Conservation (phyloP, 2,797 vertebrate genomes). For the Xenentodon cancila region DNA sequence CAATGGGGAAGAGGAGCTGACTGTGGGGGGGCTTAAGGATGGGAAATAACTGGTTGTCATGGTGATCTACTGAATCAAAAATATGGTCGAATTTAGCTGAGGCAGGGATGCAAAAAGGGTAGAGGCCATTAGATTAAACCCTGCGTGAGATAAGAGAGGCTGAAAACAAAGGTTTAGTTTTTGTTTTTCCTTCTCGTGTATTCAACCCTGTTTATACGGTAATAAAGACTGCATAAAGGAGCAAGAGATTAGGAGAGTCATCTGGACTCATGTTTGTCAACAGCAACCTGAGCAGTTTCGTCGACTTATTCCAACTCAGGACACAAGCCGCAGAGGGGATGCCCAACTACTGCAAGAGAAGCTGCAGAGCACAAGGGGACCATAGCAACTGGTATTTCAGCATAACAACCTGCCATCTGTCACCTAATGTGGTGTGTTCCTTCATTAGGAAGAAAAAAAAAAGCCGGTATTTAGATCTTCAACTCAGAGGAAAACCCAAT, state of each 20-base stretch:
- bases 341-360: slow-evolving; percentile 33
- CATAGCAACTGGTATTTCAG: slow-evolving; percentile 71
- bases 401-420: slow-evolving; percentile 77
- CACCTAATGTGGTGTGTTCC: slow-evolving; percentile 62
- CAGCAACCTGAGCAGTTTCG: slow-evolving; percentile 73
- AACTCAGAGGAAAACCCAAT: slow-evolving; percentile 72
- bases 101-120: slow-evolving; percentile 77
- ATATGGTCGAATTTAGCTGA: slow-evolving; percentile 78
- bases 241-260: slow-evolving; percentile 73
- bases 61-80: slow-evolving; percentile 79
- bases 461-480: slow-evolving; percentile 72
- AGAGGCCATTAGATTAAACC: slow-evolving; percentile 78
- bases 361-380: slow-evolving; percentile 55
- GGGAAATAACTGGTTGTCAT: slow-evolving; percentile 83
- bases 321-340: slow-evolving; percentile 44
- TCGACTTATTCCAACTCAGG: slow-evolving; percentile 72
- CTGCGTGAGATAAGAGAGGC: slow-evolving; percentile 70
- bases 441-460: slow-evolving; percentile 47
- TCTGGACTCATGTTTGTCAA: slow-evolving; percentile 73
- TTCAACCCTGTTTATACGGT: slow-evolving; percentile 72
- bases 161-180: slow-evolving; percentile 70
- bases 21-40: slow-evolving; percentile 61
- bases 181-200: slow-evolving; percentile 46
- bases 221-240: slow-evolving; percentile 63
- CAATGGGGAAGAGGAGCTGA: slow-evolving; percentile 70